A percentile compares a stretch with the other conserved stretches of the same genome.
phyloP scores from a whole-genome alignment of 2,888 invertebrate species.

The Nephrotoma appendiculata region DNA sequence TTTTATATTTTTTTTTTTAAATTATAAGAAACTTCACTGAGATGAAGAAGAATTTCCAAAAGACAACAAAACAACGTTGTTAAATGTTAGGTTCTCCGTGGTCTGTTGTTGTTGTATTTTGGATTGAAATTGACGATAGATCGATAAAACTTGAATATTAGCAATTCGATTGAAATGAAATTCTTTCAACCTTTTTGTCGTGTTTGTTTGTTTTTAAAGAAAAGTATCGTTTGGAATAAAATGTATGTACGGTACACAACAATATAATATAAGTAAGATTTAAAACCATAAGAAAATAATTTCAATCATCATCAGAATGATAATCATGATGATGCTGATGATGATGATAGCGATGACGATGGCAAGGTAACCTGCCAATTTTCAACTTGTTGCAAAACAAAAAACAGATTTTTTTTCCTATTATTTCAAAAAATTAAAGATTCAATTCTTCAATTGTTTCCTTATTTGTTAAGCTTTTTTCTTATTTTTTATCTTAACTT shows the following conservation, averaged over 20 bases:
- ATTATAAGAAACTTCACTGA: neutral
- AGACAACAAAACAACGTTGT: neutral
- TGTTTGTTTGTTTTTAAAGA: neutral
- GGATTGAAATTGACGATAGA: neutral
- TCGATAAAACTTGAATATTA: neutral
- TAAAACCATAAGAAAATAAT: neutral
- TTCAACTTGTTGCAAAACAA: neutral
- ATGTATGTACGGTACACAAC: neutral
- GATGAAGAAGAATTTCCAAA: neutral
- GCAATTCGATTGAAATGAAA: neutral
- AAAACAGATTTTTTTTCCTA: neutral
- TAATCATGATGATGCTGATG: neutral
- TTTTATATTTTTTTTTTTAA: neutral
- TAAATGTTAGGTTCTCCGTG: neutral
- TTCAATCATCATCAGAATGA: neutral
- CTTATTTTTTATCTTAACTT: neutral
- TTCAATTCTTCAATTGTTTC: neutral
- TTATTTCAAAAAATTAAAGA: neutral
- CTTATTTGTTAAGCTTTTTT: neutral
- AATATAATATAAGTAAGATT: neutral
- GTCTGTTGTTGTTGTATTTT: neutral
- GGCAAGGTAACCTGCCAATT: neutral
- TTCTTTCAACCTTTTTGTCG: neutral
- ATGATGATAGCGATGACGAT: neutral
- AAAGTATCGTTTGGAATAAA: neutral